Base-by-base conservation (phyloP, 2,888 invertebrate genomes). In the Nudaria mundana region DNA sequence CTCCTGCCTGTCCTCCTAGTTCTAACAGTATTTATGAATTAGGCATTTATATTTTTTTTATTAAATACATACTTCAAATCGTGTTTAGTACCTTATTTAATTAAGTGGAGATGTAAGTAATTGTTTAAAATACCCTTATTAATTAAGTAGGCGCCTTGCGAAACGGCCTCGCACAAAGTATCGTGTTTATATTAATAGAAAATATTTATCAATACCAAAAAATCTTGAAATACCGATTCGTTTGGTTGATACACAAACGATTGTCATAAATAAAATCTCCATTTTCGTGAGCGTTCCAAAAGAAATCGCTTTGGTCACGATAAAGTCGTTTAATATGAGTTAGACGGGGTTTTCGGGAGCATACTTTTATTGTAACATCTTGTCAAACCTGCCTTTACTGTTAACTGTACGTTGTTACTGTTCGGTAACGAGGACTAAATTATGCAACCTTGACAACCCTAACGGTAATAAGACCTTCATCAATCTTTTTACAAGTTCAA, bases 291-390 rank as follows among this genome's bases (percentile, higher is more conserved):
- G 72, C 73, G 74, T 75, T 71, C 50, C 54, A 63, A 71, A 84
- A 80, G 73, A 77, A 85, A 83, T 82, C 66, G 67, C 42, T 71
- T 72, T 29, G 56, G 77, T 84, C 87, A 84, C 84, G 86, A 76
- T 56, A 76, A 44, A 52, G 66, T 48, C 64, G 60, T 81, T 34
- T 25, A 80, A 84, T 79, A 76, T 66, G 71, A 81, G 61, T 79
- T 80, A 71, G 68, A 84, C 79, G 67, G 72, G 64, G 65, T 58
- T 68, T n/a, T n/a, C n/a, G n/a, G n/a, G n/a, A n/a, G n/a, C 3
- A 4, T 71, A 71, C 66, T 72, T 80, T 76, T 73, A 66, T 64
- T 67, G 66, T 67, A 64, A 76, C 75, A 76, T 76, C 79, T 82
- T 77, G 73, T 76, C 65, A 70, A 79, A 77, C 74, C 76, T 77